Evolutionary conservation across 2,113 vertebrate species (phyloP).

Genomic region (Hippolais icterina): DNA sequence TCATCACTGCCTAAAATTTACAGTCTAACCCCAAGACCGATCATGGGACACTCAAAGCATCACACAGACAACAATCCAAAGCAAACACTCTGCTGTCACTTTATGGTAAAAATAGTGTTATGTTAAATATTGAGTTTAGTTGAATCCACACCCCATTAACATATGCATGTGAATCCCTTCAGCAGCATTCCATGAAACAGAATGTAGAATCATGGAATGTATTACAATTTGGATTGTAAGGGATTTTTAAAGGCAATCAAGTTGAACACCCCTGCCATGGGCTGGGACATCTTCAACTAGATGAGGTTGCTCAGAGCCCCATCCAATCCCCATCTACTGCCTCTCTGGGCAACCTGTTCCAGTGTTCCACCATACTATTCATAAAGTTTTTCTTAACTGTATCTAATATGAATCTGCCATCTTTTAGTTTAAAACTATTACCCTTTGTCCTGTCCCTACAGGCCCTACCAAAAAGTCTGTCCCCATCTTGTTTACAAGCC

Average conservation of each 20-base stretch:
- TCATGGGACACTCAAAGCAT: not conserved
- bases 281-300: not conserved
- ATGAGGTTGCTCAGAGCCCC: not conserved
- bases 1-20: not conserved
- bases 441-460: not conserved
- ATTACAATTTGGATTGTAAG: not conserved
- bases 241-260: not conserved
- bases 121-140: not conserved
- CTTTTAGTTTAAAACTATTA: not conserved
- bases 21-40: not conserved
- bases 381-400: not conserved
- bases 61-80: not conserved
- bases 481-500: not conserved
- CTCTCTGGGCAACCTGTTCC: not conserved
- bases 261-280: not conserved
- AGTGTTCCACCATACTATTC: not conserved
- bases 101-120: not conserved
- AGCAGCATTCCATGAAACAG: not conserved
- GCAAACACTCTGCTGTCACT: not conserved
- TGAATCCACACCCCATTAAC: not conserved
- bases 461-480: not conserved
- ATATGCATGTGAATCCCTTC: accelerated
- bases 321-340: not conserved
- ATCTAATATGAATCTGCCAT: not conserved
- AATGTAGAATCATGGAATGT: not conserved